Percentiles rank a stretch among this genome's conserved stretches.
Evolutionary conservation across 1,140 invertebrate genomes (phyloP).

Genomic region (Sycophaga agraensis): DNA sequence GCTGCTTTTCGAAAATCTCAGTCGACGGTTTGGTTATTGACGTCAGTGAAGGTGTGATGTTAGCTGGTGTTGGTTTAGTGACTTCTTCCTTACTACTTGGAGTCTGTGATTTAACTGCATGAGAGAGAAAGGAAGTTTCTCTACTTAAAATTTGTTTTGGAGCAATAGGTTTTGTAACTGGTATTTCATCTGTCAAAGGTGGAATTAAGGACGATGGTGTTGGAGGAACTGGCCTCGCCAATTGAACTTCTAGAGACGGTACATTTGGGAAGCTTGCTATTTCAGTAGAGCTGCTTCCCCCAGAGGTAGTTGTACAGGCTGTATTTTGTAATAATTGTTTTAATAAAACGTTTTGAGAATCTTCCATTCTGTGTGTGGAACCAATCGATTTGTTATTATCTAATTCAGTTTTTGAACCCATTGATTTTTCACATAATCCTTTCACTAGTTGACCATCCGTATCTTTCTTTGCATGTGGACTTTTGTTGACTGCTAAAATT

Average conservation of each 20-base stretch:
- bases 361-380: conserved; percentile 62
- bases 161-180: conserved; percentile 36
- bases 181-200: conserved; percentile 47
- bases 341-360: conserved; percentile 85
- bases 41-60: conserved; percentile 32
- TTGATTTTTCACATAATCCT: conserved; percentile 38
- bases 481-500: conserved; percentile 12
- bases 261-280: conserved; percentile 68
- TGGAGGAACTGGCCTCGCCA: conserved; percentile 71
- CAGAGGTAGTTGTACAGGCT: conserved; percentile 63
- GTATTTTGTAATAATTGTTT: conserved; percentile 89
- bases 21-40: conserved; percentile 32
- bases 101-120: conserved; percentile 44
- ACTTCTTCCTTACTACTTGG: conserved; percentile 58
- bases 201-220: conserved; percentile 57
- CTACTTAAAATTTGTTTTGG: conserved; percentile 54
- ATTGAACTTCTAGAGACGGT: conserved; percentile 71
- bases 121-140: conserved; percentile 62
- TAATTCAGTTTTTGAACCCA: conserved; percentile 34
- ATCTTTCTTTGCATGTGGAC: conserved; percentile 42
- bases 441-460: conserved; percentile 36
- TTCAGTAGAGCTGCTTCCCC: conserved; percentile 54
- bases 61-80: conserved; percentile 56
- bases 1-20: conserved; percentile 5
- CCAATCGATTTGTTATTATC: conserved; percentile 37